Conservation (phyloP, 2,113 vertebrate genomes). For the Benthochromis sp. region DNA sequence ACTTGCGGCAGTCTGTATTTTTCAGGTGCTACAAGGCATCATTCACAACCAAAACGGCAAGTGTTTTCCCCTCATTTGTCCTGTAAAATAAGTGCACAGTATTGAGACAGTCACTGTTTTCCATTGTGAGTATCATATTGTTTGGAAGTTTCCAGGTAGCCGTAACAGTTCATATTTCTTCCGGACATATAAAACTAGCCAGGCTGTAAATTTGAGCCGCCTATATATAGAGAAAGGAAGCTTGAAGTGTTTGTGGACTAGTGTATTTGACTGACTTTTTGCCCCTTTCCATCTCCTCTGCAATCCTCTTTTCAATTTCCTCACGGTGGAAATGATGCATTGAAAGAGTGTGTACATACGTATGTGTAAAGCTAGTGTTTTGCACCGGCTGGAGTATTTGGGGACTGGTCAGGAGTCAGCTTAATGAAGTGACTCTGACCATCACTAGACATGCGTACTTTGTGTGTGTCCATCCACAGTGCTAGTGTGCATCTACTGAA, state of each 20-base stretch:
- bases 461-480: slow-evolving; percentile 21
- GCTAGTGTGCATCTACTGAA: not conserved
- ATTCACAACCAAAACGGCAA: not conserved
- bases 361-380: slow-evolving; percentile 20
- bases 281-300: slow-evolving; percentile 41
- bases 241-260: slow-evolving; percentile 39
- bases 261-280: slow-evolving; percentile 55
- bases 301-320: slow-evolving; percentile 38
- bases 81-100: not conserved
- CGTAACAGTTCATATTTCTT: not conserved
- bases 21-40: not conserved
- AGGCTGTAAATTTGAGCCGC: not conserved
- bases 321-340: slow-evolving; percentile 34
- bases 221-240: not conserved
- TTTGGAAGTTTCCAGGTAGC: not conserved
- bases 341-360: slow-evolving; percentile 18
- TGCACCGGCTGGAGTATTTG: slow-evolving; percentile 56
- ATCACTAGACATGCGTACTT: slow-evolving; percentile 58
- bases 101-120: not conserved
- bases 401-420: slow-evolving; percentile 79
- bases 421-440: slow-evolving; percentile 90
- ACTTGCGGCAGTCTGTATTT: not conserved
- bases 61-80: not conserved
- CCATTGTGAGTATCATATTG: not conserved
- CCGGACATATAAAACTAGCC: not conserved